Evolutionary conservation across 2,888 invertebrate genomes (phyloP), one percentile per base, ranked within the genome.

Genomic region (Lapara coniferarum): DNA sequence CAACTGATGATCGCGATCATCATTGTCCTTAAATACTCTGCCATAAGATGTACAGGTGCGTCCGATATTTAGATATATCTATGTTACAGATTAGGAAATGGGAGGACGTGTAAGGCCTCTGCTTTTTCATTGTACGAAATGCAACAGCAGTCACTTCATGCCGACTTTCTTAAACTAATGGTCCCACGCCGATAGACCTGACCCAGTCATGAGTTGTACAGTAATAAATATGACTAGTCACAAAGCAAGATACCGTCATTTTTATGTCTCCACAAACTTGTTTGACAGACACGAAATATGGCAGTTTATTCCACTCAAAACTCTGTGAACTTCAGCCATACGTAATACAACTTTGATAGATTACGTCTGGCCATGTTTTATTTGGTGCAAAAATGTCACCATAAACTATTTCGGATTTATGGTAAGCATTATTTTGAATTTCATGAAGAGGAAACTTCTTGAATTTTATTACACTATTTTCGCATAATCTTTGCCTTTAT

Each of bases 261-360:
- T 44, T 59, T 59, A 14, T n/a, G 19, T 63, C 13, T 13, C 1
- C 14, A 25, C 37, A 63, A 37, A 59, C 52, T 63, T 74, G 68
- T 80, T 75, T 77, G 80, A 73, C 74, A 77, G 76, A 76, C 76
- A 30, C 63, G 57, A 13, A 74, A 73, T 73, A 70, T 63, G 72
- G 66, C 73, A 77, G 77, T 76, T 74, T 79, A 76, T 78, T 75
- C 72, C 72, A 71, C 72, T 76, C 74, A 75, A 72, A 80, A 80
- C 76, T 80, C 70, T 80, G 75, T 75, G 66, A 79, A 80, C 77
- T 79, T 79, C 74, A 67, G 70, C 66, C 72, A 67, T 58, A 73
- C 69, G 70, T 66, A 80, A 72, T 73, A 73, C 72, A 78, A 79
- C 80, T 74, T 78, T 80, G 77, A 80, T 75, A 75, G 74, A 79